These are phyloP conservation scores for Lepus europaeus DNA, from an alignment of 2,113 vertebrate species.

Conservation along the genomic window DNA sequence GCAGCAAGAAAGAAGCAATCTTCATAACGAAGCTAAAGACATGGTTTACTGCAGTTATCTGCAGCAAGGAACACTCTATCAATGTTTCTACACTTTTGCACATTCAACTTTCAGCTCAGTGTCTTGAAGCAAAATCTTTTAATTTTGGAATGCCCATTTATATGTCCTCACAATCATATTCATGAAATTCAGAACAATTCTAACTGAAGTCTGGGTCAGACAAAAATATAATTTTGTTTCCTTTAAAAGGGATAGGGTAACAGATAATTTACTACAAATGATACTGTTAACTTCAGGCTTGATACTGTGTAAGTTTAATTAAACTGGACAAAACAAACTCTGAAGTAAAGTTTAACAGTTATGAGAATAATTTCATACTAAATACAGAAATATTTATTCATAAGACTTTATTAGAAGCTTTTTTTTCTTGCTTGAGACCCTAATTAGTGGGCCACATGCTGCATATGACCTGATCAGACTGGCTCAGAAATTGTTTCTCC, in stretches of 20 bases:
- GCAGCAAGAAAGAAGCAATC: constrained; percentile 88
- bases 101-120: constrained; percentile 88
- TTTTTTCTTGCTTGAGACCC: constrained; percentile 41
- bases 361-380: constrained; percentile 54
- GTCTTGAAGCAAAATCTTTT: constrained; percentile 87
- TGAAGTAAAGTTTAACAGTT: constrained; percentile 66
- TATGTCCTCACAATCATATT: constrained; percentile 79
- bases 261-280: constrained; percentile 72
- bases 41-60: constrained; percentile 86
- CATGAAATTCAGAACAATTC: constrained; percentile 85
- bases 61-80: constrained; percentile 84
- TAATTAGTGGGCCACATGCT: constrained; percentile 50
- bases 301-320: constrained; percentile 61
- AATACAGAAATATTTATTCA: constrained; percentile 56
- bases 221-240: constrained; percentile 92
- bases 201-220: constrained; percentile 90
- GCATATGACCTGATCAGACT: constrained; percentile 65
- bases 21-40: constrained; percentile 82
- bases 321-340: constrained; percentile 57
- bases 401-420: constrained; percentile 17
- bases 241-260: constrained; percentile 83
- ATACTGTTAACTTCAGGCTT: constrained; percentile 66
- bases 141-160: constrained; percentile 81
- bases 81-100: constrained; percentile 83
- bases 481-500: constrained; percentile 69